Base-by-base conservation (phyloP, 2,888 invertebrate species). In the Ophioninae sp. region DNA sequence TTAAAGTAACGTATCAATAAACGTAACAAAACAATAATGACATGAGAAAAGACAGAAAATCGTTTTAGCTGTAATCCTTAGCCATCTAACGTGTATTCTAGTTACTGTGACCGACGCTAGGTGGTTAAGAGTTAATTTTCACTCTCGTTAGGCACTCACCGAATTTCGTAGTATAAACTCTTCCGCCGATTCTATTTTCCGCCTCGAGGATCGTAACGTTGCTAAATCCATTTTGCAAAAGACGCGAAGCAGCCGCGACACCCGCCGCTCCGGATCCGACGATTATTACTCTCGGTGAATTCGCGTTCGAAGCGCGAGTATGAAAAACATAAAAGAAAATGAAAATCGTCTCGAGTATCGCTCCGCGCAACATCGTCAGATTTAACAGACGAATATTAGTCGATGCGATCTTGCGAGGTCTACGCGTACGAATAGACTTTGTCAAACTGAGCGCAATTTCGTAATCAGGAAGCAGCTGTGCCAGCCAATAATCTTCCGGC, bases 401-500 rank as follows among this genome's bases (percentile, higher is more conserved):
- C 6, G 41, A 61, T n/a, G 39, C 65, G 23, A 63, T 22, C 67
- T n/a, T 59, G 41, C 1, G 7, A 65, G 58, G 56, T 56, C 76
- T 59, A 65, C 63, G 41, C 68, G 20, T 74, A 61, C 56, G 58
- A 63, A 78, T 82, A 63, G 59, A 23, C 72, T 71, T 76, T 72
- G 51, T 63, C 23, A 8, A 30, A 79, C 41, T 93, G 93, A 6
- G 95, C 94, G 6, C 13, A 0, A 95, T 95, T 0, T 95, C 95
- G 89, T 96, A 96, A 0, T 96, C 96, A 2, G 95, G 95, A 89
- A 96, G 96, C 88, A 95, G 94, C 0, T 58, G 78, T 71, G 79
- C 79, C 59, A 79, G 73, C 67, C 44, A 79, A 79, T 41, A 77
- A 20, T 61, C 61, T 30, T 61, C 20, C 44, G 37, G 7, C 51